These are phyloP conservation scores for Biston betularia DNA, from an alignment of 2,888 invertebrate genomes.

Conservation along the genomic window DNA sequence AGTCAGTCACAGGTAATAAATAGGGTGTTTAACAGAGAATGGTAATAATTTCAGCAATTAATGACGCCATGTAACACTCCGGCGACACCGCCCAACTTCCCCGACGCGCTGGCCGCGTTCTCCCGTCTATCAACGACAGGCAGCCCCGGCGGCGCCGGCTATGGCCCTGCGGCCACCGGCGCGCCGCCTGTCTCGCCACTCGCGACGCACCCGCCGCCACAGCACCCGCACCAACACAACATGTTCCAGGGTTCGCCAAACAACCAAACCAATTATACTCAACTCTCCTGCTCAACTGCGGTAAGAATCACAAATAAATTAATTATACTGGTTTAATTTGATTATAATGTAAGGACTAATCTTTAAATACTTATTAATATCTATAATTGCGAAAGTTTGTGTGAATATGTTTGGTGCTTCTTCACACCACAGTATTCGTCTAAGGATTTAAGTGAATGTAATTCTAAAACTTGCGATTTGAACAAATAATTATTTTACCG, in stretches of 20 bases:
- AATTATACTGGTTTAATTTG: neutral
- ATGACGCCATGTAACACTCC: conserved; percentile 98
- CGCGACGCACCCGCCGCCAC: conserved; percentile 76
- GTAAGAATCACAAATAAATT: conserved; percentile 59
- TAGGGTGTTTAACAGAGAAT: too few relatives aligned
- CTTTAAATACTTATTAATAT: too few relatives aligned
- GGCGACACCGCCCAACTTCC: conserved; percentile 97
- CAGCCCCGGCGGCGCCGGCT: conserved; percentile 74
- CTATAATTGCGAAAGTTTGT: too few relatives aligned
- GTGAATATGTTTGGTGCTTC: too few relatives aligned
- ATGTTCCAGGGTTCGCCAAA: conserved; percentile 71
- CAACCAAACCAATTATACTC: conserved; percentile 73
- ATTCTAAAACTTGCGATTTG: too few relatives aligned
- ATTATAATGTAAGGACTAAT: too few relatives aligned
- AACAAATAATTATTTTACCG: too few relatives aligned
- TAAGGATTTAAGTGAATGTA: too few relatives aligned
- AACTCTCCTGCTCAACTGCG: conserved; percentile 81
- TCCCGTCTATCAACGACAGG: conserved; percentile 93
- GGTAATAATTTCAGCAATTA: conserved; percentile 84
- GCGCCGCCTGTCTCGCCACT: conserved; percentile 79
- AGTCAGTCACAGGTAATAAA: too few relatives aligned
- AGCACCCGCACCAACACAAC: conserved; percentile 55
- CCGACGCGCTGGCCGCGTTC: conserved; percentile 95
- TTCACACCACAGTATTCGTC: too few relatives aligned
- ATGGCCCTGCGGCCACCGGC: conserved; percentile 59